Conservation (phyloP, 2,113 vertebrate genomes). For the Neodon shergylaensis region DNA sequence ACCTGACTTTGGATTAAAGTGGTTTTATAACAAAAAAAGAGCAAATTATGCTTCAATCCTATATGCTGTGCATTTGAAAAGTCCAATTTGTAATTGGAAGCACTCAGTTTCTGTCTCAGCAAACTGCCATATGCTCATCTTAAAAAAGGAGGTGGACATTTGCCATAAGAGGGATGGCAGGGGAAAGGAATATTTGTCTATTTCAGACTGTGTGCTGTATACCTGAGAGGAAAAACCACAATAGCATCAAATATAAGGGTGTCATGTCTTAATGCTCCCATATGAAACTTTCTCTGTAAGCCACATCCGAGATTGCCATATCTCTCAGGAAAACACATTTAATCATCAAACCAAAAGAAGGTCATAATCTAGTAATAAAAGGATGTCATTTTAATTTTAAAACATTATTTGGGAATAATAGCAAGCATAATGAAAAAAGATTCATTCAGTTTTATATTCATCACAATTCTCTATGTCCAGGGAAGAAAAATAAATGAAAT, state of each 20-base stretch:
- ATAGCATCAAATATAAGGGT: not conserved
- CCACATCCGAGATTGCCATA: not conserved
- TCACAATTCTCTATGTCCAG: not conserved
- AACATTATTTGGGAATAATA: not conserved
- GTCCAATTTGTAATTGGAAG: not conserved
- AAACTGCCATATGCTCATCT: not conserved
- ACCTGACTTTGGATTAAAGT: not conserved
- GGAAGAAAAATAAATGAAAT: not conserved
- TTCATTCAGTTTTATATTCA: not conserved
- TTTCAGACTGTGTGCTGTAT: not conserved
- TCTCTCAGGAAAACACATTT: conserved; percentile 4
- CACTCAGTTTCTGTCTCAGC: not conserved
- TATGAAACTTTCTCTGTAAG: not conserved
- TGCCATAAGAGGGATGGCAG: not conserved
- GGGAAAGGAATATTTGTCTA: not conserved
- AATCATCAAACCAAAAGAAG: conserved; percentile 29
- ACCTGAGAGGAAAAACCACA: not conserved
- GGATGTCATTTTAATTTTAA: not conserved
- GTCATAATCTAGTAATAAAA: conserved; percentile 49
- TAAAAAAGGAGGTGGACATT: not conserved
- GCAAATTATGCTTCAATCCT: not conserved
- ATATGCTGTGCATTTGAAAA: not conserved
- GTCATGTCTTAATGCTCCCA: not conserved
- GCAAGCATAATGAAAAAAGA: not conserved
- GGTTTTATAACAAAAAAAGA: conserved; percentile 14